phyloP scores from a whole-genome alignment of 2,888 invertebrate species.

The Monopis laevigella region DNA sequence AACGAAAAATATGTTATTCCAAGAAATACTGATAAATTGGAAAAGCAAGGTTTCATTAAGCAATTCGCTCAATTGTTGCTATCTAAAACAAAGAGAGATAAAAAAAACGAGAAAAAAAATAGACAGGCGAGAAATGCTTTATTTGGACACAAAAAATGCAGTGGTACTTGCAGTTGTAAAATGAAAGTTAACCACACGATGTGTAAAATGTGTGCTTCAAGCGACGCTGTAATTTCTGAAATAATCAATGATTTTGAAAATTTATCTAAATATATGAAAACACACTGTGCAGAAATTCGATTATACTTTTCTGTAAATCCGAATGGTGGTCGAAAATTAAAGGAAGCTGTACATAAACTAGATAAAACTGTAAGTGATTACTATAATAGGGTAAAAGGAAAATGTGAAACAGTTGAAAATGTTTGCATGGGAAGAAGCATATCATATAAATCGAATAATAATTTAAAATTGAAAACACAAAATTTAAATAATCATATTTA shows the following conservation, averaged over 20 bases:
- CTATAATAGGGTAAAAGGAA: conserved; percentile 41
- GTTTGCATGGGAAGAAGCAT: not conserved
- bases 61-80: not conserved
- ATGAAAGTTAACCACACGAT: conserved; percentile 37
- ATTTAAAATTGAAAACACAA: not conserved
- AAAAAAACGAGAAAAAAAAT: conserved; percentile 14
- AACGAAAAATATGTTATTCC: conserved; percentile 11
- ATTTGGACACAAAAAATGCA: conserved; percentile 33
- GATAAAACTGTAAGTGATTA: conserved; percentile 39
- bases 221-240: conserved; percentile 43
- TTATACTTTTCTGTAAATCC: conserved; percentile 50
- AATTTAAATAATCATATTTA: not conserved
- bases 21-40: conserved; percentile 8
- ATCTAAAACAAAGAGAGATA: not conserved
- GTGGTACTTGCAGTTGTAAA: conserved; percentile 39
- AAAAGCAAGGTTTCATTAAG: conserved; percentile 11
- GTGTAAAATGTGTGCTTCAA: conserved; percentile 44
- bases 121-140: conserved; percentile 16
- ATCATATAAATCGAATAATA: no score
- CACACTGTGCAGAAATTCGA: conserved; percentile 51
- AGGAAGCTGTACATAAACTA: conserved; percentile 37
- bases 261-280: conserved; percentile 38
- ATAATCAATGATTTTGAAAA: conserved; percentile 45
- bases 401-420: conserved; percentile 37
- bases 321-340: conserved; percentile 37